Evolutionary conservation across 2,797 vertebrate genomes (phyloP), one percentile per base, ranked within the genome.

Genomic region (Malurus leucopterus): DNA sequence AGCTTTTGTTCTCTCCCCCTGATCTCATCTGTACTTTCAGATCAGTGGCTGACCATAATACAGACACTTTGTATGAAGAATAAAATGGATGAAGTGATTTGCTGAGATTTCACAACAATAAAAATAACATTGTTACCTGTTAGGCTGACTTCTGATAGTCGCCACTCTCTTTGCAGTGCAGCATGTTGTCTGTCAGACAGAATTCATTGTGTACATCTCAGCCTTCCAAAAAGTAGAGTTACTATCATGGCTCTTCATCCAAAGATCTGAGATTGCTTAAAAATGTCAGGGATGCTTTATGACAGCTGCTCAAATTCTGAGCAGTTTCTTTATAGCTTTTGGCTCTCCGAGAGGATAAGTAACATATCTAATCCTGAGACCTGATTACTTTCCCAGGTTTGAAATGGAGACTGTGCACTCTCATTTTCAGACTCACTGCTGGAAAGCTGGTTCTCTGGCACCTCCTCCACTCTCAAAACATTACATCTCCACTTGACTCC

Each of bases 231-330:
- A 92, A 78, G 27, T 64, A 41, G 72, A 92, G 64, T 77, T 91
- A 82, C 87, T 82, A 92, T 71, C 47, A 4, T 50, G 89, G 64
- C 40, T 79, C 77, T 65, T 90, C 68, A 93, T 79, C 76, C 68
- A 76, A 55, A 91, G 83, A 93, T 91, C 85, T 81, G 77, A 95
- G 83, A 86, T 95, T 68, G 80, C 85, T 92, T 84, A 86, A 89
- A 92, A 93, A 91, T n/a, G 62, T 91, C 91, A 94, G 61, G 68
- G 83, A 82, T 94, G 83, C 87, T 94, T 95, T 92, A 91, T 92
- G 91, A 92, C 80, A 93, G 80, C 91, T 93, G 83, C 76, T 95
- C 85, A 46, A 49, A 91, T 64, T 58, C 71, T n/a, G 46, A 91
- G 64, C 68, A 51, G 64, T 38, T 92, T 83, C 92, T 92, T 94